A percentile compares a stretch with the other conserved stretches of the same genome.
These are phyloP conservation scores for Melieria picta DNA, from an alignment of 2,888 invertebrate genomes.

Conservation along the genomic window DNA sequence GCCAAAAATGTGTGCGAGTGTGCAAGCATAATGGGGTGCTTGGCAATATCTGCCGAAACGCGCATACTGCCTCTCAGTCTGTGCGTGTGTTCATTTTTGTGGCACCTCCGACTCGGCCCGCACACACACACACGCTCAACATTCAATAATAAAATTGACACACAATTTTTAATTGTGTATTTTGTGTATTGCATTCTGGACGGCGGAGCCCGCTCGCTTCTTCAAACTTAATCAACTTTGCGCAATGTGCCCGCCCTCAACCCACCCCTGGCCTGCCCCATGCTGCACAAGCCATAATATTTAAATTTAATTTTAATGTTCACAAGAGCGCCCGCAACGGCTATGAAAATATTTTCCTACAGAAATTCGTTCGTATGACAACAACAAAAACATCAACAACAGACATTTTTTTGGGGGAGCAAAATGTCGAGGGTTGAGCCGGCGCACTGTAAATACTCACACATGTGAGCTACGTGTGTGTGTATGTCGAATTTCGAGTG, in stretches of 20 bases:
- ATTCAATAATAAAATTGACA: slow-evolving; percentile 22
- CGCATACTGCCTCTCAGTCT: background rate
- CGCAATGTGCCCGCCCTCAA: background rate
- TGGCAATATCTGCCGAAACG: too few relatives aligned
- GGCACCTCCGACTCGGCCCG: slow-evolving; percentile 9
- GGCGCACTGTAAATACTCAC: too few relatives aligned
- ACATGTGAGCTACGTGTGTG: too few relatives aligned
- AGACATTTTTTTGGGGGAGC: background rate
- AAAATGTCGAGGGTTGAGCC: too few relatives aligned
- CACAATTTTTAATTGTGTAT: slow-evolving; percentile 19
- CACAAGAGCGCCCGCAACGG: slow-evolving; percentile 50
- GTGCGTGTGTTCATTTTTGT: slow-evolving; percentile 1
- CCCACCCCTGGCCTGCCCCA: slow-evolving; percentile 44
- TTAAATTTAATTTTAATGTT: slow-evolving; percentile 62
- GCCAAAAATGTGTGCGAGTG: too few relatives aligned
- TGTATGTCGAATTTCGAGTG: too few relatives aligned
- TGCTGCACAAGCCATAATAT: slow-evolving; percentile 56
- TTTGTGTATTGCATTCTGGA: background rate
- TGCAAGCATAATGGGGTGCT: too few relatives aligned
- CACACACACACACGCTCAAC: background rate
- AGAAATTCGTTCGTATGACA: slow-evolving; percentile 8
- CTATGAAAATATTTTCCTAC: slow-evolving; percentile 34
- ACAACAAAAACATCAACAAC: slow-evolving; percentile 22
- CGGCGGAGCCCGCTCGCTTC: background rate
- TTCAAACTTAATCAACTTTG: slow-evolving; percentile 15